A percentile compares a stretch with the other conserved stretches of the same genome.
Conservation (phyloP, 2,113 vertebrate genomes). For the Entomyzon cyanotis region DNA sequence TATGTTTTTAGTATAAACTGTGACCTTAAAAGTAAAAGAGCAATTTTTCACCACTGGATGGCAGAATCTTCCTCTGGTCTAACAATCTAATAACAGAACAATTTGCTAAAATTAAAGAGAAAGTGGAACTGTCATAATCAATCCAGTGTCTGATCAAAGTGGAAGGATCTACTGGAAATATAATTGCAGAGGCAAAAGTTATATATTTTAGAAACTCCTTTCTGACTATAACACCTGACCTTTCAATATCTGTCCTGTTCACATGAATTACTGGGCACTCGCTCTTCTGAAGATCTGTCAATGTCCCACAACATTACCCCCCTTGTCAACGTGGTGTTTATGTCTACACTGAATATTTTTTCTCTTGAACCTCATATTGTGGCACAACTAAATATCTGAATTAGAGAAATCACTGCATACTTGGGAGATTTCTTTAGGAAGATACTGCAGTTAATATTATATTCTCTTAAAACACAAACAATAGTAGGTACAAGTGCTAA, state of each 20-base stretch:
- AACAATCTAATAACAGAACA: background rate
- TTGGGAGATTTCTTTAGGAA: background rate
- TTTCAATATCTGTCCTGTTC: slow-evolving; percentile 16
- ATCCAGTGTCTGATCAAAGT: background rate
- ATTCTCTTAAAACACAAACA: background rate
- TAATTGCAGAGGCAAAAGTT: slow-evolving; percentile 1
- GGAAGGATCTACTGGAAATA: slow-evolving; percentile 27
- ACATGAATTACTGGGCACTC: background rate
- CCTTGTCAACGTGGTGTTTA: background rate
- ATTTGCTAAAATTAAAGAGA: slow-evolving; percentile 30
- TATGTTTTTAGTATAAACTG: background rate
- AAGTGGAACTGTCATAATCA: slow-evolving; percentile 29
- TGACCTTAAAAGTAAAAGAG: background rate
- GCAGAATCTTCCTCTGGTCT: slow-evolving; percentile 56
- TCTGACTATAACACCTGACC: background rate
- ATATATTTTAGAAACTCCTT: slow-evolving; percentile 6
- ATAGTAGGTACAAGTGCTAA: background rate
- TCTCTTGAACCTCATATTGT: background rate
- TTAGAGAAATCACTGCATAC: background rate
- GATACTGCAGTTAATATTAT: background rate
- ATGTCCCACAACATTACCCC: background rate
- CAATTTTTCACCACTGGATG: slow-evolving; percentile 55
- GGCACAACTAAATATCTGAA: background rate
- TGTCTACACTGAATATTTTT: background rate
- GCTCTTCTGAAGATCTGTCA: background rate